Evolutionary conservation across 2,888 invertebrate species (phyloP).

Genomic region (Saturnia pavonia): DNA sequence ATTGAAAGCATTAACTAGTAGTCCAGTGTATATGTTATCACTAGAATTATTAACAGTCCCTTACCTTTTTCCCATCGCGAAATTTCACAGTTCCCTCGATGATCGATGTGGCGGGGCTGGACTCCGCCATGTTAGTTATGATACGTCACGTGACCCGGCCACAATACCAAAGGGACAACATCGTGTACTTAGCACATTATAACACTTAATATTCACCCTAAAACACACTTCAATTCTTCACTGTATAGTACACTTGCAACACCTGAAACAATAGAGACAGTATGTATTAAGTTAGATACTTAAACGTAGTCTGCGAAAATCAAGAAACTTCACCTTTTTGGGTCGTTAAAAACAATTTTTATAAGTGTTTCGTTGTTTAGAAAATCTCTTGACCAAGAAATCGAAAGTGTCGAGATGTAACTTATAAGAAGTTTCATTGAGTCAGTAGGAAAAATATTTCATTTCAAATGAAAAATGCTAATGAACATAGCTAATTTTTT

Average conservation of each 20-base stretch:
- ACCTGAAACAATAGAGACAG: constrained; percentile 32
- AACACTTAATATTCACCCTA: constrained; percentile 33
- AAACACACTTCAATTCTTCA: constrained; percentile 29
- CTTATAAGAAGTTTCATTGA: neutral
- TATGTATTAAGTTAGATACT: neutral
- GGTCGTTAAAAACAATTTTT: neutral
- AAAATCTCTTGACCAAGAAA: neutral
- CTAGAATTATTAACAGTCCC: neutral
- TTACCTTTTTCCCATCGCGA: constrained; percentile 94
- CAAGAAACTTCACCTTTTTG: neutral
- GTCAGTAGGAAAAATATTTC: neutral
- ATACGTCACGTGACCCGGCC: constrained; percentile 69
- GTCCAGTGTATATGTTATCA: neutral
- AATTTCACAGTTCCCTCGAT: constrained; percentile 95
- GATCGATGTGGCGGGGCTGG: constrained; percentile 85
- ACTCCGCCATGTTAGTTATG: constrained; percentile 68
- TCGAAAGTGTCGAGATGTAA: neutral
- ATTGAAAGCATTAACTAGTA: too few relatives aligned
- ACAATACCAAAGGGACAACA: constrained; percentile 64
- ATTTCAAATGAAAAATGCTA: too few relatives aligned
- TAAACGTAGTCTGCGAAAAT: neutral
- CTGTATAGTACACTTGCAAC: constrained; percentile 34
- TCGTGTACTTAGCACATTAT: constrained; percentile 63
- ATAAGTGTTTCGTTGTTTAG: neutral
- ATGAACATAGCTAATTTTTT: too few relatives aligned